Percentiles rank a stretch among this genome's conserved stretches.
These are phyloP conservation scores for Toxonevra muliebris DNA, from an alignment of 2,888 invertebrate genomes.

Conservation along the genomic window DNA sequence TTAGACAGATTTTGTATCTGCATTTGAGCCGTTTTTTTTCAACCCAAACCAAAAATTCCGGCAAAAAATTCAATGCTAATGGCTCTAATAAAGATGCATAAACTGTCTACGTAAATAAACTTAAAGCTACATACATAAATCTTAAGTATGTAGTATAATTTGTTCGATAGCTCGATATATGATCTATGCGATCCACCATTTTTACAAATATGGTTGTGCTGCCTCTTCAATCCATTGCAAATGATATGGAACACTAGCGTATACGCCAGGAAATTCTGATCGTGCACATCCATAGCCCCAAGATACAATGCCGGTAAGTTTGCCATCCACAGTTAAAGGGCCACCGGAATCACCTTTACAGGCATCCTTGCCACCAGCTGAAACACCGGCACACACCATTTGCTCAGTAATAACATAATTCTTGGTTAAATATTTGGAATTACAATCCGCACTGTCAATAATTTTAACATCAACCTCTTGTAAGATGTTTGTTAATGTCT, in stretches of 20 bases:
- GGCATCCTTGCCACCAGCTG: slow-evolving; percentile 52
- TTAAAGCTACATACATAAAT: too few species aligned
- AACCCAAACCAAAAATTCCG: too few species aligned
- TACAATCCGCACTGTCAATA: slow-evolving; percentile 65
- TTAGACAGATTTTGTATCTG: too few species aligned
- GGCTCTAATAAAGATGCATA: too few species aligned
- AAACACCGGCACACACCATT: slow-evolving; percentile 57
- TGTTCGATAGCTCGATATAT: slow-evolving; percentile 24
- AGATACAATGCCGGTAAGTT: slow-evolving; percentile 56
- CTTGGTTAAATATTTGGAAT: slow-evolving; percentile 59
- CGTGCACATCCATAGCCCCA: slow-evolving; percentile 59
- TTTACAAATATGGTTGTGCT: slow-evolving; percentile 45
- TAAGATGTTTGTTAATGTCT: slow-evolving; percentile 49
- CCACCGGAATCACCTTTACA: slow-evolving; percentile 61
- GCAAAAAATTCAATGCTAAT: not conserved
- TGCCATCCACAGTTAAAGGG: slow-evolving; percentile 51
- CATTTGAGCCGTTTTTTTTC: too few species aligned
- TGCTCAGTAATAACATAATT: slow-evolving; percentile 46
- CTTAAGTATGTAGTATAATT: slow-evolving; percentile 2
- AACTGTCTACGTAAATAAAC: too few species aligned
- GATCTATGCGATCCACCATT: not conserved
- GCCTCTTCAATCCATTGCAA: slow-evolving; percentile 49
- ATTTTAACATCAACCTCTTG: slow-evolving; percentile 68
- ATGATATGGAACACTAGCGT: slow-evolving; percentile 49
- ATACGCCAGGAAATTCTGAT: slow-evolving; percentile 55